Evolutionary conservation across 2,888 invertebrate genomes (phyloP), one percentile per base, ranked within the genome.

Genomic region (Rhamnusium bicolor): DNA sequence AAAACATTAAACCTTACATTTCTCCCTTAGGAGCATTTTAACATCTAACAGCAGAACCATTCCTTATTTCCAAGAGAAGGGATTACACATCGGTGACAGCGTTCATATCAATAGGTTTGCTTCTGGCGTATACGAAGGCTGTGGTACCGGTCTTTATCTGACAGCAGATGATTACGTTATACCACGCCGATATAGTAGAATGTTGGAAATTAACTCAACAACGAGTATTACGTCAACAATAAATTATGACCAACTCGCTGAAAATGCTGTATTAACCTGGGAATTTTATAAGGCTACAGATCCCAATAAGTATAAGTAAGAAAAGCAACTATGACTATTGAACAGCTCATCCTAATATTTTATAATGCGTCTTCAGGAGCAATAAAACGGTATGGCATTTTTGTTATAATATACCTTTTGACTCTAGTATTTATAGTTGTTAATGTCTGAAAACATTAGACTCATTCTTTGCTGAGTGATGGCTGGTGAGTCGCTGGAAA

Each of bases 81-180:
- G 98, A 97, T 97, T 97, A 95, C 86, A 98, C 97, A 1, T 92
- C 94, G 0, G 84, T 96, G 46, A 92, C 90, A 83, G 95, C 95
- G 98, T 83, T 61, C 83, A 76, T 61, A 80, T 88, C 24, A 88
- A 88, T 78, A 85, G 90, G 49, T 90, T 90, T 76, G 89, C 89
- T 1, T 82, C 84, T 12, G 90, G 89, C 0, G 80, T 90, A 1
- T 79, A 85, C 0, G 90, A 91, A 76, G 89, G 89, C 53, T 90
- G 90, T 77, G 80, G 77, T 10, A 87, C 88, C 0, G 87, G 87
- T 1, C 83, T 91, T 1, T 89, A 87, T 69, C 82, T 90, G 1
- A 85, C 86, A 2, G 81, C 84, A 14, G 85, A 86, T 73, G 81
- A 84, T 69, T 84, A 83, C 54, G 77, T 81, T 3, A 67, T 81